Conservation (phyloP, 1,140 invertebrate species). For the Pinna nobilis region DNA sequence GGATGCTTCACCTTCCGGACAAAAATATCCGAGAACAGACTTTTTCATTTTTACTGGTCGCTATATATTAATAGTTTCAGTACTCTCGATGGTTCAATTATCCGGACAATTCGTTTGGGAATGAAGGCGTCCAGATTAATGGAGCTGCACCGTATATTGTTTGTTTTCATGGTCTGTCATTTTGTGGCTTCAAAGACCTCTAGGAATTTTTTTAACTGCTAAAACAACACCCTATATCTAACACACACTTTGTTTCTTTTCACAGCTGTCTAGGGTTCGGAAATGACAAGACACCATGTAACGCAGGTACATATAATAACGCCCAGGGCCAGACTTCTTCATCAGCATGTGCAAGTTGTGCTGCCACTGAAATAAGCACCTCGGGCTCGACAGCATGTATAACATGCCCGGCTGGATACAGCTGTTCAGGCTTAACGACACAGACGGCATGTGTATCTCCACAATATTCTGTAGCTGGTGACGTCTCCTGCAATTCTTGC, state of each 20-base stretch:
- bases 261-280: slow-evolving; percentile 56
- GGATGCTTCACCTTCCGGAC: too few relatives aligned
- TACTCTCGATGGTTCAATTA: too few relatives aligned
- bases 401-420: slow-evolving; percentile 54
- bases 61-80: too few relatives aligned
- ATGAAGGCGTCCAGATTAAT: too few relatives aligned
- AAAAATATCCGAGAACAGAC: too few relatives aligned
- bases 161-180: too few relatives aligned
- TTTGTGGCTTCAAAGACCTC: too few relatives aligned
- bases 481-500: slow-evolving; percentile 43
- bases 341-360: slow-evolving; percentile 47
- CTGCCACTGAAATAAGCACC: slow-evolving; percentile 42
- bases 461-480: slow-evolving; percentile 42
- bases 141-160: too few relatives aligned
- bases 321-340: slow-evolving; percentile 28
- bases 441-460: slow-evolving; percentile 35
- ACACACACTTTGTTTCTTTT: slow-evolving; percentile 18
- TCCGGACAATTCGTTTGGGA: too few relatives aligned
- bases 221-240: too few relatives aligned
- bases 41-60: too few relatives aligned
- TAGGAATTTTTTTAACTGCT: too few relatives aligned
- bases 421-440: slow-evolving; percentile 41
- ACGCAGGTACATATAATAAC: slow-evolving; percentile 50
- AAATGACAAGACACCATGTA: slow-evolving; percentile 39
- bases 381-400: slow-evolving; percentile 48